phyloP scores from a whole-genome alignment of 2,888 invertebrate genomes.

The Leptinotarsa haldemani region DNA sequence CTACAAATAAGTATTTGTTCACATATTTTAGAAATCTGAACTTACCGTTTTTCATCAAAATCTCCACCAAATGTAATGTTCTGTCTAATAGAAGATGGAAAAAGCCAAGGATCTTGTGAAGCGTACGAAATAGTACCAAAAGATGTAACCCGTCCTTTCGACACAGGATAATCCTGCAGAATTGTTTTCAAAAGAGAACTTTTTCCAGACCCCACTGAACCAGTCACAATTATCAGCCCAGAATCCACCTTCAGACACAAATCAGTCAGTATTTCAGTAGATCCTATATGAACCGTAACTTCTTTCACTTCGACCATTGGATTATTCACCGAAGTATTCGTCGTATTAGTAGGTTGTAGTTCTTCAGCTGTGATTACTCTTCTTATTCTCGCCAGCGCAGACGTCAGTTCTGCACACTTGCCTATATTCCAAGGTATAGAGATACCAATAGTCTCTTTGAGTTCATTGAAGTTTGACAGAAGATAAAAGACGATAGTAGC shows the following conservation, averaged over 20 bases:
- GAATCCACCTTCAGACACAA: slow-evolving; percentile 50
- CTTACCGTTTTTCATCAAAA: slow-evolving; percentile 31
- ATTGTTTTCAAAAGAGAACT: slow-evolving; percentile 64
- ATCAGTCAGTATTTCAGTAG: slow-evolving; percentile 61
- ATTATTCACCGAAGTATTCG: slow-evolving; percentile 64
- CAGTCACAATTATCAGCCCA: slow-evolving; percentile 70
- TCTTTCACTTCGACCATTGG: slow-evolving; percentile 48
- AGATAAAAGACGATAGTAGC: slow-evolving; percentile 89
- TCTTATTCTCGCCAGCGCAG: slow-evolving; percentile 78
- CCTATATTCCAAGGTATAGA: slow-evolving; percentile 88
- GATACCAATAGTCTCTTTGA: slow-evolving; percentile 87
- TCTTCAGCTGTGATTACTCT: slow-evolving; percentile 72
- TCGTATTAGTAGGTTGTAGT: slow-evolving; percentile 73
- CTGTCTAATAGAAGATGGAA: slow-evolving; percentile 73
- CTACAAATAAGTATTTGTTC: background rate
- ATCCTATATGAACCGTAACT: slow-evolving; percentile 50
- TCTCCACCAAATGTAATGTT: slow-evolving; percentile 71
- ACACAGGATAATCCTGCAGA: slow-evolving; percentile 63
- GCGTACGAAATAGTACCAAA: slow-evolving; percentile 71
- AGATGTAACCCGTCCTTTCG: slow-evolving; percentile 62
- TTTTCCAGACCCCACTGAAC: slow-evolving; percentile 76
- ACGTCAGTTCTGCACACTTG: slow-evolving; percentile 80
- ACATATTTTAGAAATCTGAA: slow-evolving; percentile 3
- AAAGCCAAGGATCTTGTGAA: slow-evolving; percentile 74
- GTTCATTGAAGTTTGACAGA: slow-evolving; percentile 88